A percentile compares a stretch with the other conserved stretches of the same genome.
Conservation (phyloP, 2,113 vertebrate genomes). For the Haplotaxodon microlepis region DNA sequence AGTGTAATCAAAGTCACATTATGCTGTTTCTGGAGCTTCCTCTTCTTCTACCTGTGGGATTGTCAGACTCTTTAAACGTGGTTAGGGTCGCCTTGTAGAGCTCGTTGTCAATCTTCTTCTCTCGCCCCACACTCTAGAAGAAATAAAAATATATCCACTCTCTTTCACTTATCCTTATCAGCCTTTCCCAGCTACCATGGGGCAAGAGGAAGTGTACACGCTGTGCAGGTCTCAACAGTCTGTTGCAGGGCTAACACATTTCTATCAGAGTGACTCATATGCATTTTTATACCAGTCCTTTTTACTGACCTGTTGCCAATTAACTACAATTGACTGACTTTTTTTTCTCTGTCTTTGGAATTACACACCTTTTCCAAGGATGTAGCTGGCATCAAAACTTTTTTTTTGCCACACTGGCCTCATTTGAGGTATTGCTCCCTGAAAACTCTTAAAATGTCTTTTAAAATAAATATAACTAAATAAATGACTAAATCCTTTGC, state of each 20-base stretch:
- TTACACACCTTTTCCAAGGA: neutral
- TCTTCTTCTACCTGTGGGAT: neutral
- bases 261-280: neutral
- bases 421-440: neutral
- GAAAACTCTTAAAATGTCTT: neutral
- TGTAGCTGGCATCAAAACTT: neutral
- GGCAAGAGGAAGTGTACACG: neutral
- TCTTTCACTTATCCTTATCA: neutral
- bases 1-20: accelerated
- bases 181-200: neutral
- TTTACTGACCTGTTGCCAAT: neutral
- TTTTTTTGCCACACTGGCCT: neutral
- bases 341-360: accelerated
- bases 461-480: neutral
- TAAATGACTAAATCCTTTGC: accelerated
- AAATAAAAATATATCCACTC: neutral
- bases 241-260: neutral
- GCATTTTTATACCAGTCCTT: neutral
- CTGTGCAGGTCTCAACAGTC: neutral
- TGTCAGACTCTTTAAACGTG: neutral
- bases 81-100: neutral
- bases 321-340: neutral
- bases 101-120: neutral
- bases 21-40: neutral
- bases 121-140: neutral